Evolutionary conservation across 2,888 invertebrate species (phyloP).

Genomic region (Gandaritis pyraliata): DNA sequence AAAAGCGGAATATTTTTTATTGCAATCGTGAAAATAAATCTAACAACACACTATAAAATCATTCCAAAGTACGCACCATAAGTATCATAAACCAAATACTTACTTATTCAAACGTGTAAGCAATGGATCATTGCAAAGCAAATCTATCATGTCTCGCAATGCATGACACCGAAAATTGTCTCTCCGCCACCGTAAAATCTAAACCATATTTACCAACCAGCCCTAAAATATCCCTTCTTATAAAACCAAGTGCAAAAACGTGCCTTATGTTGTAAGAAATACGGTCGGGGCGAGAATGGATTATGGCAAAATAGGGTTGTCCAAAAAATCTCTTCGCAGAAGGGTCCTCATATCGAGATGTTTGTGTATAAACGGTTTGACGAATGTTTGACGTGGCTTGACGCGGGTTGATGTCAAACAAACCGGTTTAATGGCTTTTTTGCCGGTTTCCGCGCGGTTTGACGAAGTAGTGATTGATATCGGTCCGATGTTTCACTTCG

Average conservation of each 20-base stretch:
- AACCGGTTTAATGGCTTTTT: constrained; percentile 50
- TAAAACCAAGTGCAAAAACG: constrained; percentile 17
- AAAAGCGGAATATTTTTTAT: too few relatives aligned
- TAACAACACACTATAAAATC: too few relatives aligned
- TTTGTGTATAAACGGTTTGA: constrained; percentile 64
- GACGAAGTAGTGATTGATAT: constrained; percentile 38
- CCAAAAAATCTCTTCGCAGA: constrained; percentile 55
- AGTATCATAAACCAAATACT: neutral
- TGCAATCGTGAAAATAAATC: too few relatives aligned
- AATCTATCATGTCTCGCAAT: constrained; percentile 38
- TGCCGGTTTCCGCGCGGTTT: constrained; percentile 37
- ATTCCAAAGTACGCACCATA: too few relatives aligned
- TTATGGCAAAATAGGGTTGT: constrained; percentile 22
- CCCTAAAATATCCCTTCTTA: constrained; percentile 19
- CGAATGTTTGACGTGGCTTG: constrained; percentile 51
- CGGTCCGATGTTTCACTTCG: constrained; percentile 33
- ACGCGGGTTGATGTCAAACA: constrained; percentile 49
- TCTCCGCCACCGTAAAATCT: constrained; percentile 57
- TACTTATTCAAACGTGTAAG: constrained; percentile 2
- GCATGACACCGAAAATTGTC: constrained; percentile 59
- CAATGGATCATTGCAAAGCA: constrained; percentile 16
- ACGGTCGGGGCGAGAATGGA: constrained; percentile 22
- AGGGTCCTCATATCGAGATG: constrained; percentile 56
- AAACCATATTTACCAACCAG: constrained; percentile 50
- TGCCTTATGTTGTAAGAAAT: constrained; percentile 28